A percentile compares a stretch with the other conserved stretches of the same genome.
Conservation (phyloP, 1,140 invertebrate species). For the Hylyphantes graminicola region DNA sequence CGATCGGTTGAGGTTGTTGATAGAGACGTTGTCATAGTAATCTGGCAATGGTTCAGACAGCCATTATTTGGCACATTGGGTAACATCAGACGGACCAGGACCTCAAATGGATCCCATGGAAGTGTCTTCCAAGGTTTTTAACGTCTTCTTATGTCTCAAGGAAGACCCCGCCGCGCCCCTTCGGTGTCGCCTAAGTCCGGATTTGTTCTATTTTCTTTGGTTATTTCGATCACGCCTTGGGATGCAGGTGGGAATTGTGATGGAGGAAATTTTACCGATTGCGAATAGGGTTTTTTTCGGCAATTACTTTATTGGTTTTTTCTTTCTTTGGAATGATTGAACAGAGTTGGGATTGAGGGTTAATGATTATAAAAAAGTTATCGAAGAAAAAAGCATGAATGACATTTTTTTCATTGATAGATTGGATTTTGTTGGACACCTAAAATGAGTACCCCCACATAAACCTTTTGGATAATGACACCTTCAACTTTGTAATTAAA, state of each 20-base stretch:
- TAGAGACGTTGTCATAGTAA: slow-evolving; percentile 60
- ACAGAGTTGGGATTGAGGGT: background rate
- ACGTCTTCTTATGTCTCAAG: slow-evolving; percentile 26
- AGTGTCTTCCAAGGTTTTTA: slow-evolving; percentile 29
- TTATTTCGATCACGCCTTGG: slow-evolving; percentile 42
- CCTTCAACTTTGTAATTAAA: too few species aligned
- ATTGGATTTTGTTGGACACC: too few species aligned
- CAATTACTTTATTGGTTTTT: background rate
- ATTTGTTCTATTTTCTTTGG: background rate
- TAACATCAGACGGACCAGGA: slow-evolving; percentile 7
- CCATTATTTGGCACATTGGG: slow-evolving; percentile 11
- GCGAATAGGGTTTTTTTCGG: background rate
- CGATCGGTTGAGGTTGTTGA: slow-evolving; percentile 58
- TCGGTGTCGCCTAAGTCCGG: background rate
- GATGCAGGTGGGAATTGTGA: slow-evolving; percentile 28
- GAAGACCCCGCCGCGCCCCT: background rate
- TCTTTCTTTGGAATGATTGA: background rate
- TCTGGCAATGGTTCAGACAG: slow-evolving; percentile 54
- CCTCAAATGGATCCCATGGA: slow-evolving; percentile 29
- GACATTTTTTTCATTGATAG: too few species aligned
- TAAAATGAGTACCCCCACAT: too few species aligned
- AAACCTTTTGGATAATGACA: too few species aligned
- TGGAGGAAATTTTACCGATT: background rate
- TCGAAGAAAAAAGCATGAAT: too few species aligned
- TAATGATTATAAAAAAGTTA: too few species aligned